Conservation (phyloP, 2,113 vertebrate species). For the Lycaon pictus region DNA sequence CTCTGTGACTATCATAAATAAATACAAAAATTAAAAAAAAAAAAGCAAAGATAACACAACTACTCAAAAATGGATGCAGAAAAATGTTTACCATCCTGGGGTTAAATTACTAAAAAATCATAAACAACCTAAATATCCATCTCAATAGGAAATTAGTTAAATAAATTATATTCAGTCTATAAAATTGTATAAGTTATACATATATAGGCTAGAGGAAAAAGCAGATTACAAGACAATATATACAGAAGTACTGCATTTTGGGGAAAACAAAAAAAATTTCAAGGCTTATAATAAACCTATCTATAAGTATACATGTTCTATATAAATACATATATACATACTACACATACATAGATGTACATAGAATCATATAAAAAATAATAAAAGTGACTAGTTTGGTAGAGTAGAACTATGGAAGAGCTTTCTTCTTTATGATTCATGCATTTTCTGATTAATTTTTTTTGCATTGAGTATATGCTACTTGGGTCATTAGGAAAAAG, state of each 20-base stretch:
- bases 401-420: not conserved
- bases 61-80: constrained; percentile 7
- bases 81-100: not conserved
- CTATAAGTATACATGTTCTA: not conserved
- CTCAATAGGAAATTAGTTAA: not conserved
- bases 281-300: not conserved
- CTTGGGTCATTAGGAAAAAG: not conserved
- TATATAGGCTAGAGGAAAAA: not conserved
- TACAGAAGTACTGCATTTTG: not conserved
- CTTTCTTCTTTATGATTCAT: constrained; percentile 36
- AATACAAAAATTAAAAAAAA: not conserved
- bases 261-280: not conserved
- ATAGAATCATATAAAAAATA: not conserved
- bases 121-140: not conserved
- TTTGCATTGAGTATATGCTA: constrained; percentile 19
- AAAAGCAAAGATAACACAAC: not conserved
- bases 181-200: not conserved
- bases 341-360: not conserved
- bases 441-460: constrained; percentile 38
- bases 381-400: not conserved
- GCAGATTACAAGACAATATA: constrained; percentile 11
- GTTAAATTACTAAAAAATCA: constrained; percentile 29
- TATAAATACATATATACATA: not conserved
- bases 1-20: too few species aligned
- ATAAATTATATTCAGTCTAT: not conserved